These are phyloP conservation scores for Adelges cooleyi DNA, from an alignment of 1,140 invertebrate genomes.

Conservation along the genomic window DNA sequence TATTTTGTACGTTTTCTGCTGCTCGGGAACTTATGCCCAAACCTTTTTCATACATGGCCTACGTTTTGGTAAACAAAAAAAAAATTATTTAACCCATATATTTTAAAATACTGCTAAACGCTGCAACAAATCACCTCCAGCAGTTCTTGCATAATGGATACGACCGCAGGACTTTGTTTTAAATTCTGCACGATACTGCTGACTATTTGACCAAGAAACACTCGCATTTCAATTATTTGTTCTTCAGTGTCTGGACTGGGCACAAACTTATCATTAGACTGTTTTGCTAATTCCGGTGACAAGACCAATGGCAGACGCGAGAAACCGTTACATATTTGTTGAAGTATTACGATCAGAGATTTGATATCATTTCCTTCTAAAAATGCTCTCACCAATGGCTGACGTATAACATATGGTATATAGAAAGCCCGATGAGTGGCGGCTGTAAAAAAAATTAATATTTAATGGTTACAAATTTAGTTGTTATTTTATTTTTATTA, in stretches of 20 bases:
- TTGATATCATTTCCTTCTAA: constrained; percentile 46
- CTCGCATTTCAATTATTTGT: constrained; percentile 30
- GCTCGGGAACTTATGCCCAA: constrained; percentile 47
- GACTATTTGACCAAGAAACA: constrained; percentile 43
- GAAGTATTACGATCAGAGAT: constrained; percentile 42
- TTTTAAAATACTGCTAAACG: not conserved
- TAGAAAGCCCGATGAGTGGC: constrained; percentile 39
- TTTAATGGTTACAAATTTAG: not conserved
- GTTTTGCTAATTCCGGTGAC: not conserved
- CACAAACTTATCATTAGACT: not conserved
- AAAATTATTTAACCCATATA: not conserved
- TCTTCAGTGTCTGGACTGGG: not conserved
- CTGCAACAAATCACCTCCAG: constrained; percentile 33
- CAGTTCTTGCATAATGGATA: constrained; percentile 30
- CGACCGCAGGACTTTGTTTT: constrained; percentile 8
- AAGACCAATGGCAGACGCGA: not conserved
- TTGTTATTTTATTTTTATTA: not conserved
- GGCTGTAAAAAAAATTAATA: constrained; percentile 29
- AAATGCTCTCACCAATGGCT: constrained; percentile 46
- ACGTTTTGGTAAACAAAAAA: constrained; percentile 2
- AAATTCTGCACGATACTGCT: constrained; percentile 38
- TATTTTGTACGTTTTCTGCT: constrained; percentile 49
- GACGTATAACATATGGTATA: constrained; percentile 40
- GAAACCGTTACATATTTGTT: constrained; percentile 41
- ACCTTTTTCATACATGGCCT: constrained; percentile 47